Base-by-base conservation (phyloP, 2,888 invertebrate genomes). In the Drosophila peninsularis region DNA sequence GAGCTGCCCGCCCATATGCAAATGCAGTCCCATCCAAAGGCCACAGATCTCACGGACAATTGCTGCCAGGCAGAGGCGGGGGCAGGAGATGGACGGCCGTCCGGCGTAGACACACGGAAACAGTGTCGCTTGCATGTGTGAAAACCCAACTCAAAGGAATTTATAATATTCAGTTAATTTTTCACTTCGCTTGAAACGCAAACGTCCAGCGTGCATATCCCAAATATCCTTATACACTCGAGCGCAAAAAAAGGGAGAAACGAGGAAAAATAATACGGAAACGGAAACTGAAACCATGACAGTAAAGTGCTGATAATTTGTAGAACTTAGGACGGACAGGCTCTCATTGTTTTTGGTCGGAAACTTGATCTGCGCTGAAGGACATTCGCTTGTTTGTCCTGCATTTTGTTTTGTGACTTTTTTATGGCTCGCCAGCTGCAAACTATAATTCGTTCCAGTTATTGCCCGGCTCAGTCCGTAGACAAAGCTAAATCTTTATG, bases 161-260 rank as follows among this genome's bases (percentile, higher is more conserved):
- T 80, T 88, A 80, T 88, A 84, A 88, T 82, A 78, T 73, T 71
- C 63, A 76, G 70, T 78, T 84, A 81, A 81, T 87, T 84, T 76
- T 75, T 87, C 74, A 89, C 72, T 81, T 71, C 58, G 56, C 75
- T 81, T 78, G 62, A 62, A 54, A 53, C 39, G 30, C 56, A 55
- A 66, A 69, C 44, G 45, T 47, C 57, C 55, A 58, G 52, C 50
- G 24, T 61, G 44, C 53, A 47, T 47, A 30, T 65, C 60, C 63
- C 62, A 73, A 60, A 74, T 63, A 47, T 63, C 27, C 41, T 65
- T 62, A 39, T 41, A 63, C 50, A 52, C 24, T 36, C 7, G 19
- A 30, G 21, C 42, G 32, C 42, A 19, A 32, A 24, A 21, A 52
- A 39, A 6, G 4, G 17, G 3, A 0, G 14, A 14, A 10, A n/a